Evolutionary conservation across 2,888 invertebrate species (phyloP).

Genomic region (Eupithecia tripunctaria): DNA sequence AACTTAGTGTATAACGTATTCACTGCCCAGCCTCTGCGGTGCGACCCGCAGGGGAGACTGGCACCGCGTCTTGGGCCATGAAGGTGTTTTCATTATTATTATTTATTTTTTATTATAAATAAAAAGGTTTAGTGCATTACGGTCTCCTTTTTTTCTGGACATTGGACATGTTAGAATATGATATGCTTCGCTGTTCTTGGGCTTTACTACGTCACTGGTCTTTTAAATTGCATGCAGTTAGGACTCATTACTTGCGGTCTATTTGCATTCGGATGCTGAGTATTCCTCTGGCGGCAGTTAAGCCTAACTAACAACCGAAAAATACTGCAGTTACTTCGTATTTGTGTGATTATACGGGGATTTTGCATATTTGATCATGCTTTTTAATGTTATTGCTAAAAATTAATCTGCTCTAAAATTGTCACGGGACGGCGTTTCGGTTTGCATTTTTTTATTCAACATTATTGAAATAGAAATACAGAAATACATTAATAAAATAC

Average conservation of each 20-base stretch:
- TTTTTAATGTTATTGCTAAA: background rate
- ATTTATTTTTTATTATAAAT: too few relatives aligned
- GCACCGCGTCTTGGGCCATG: too few relatives aligned
- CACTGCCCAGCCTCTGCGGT: too few relatives aligned
- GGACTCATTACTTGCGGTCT: constrained; percentile 71
- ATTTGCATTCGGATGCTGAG: constrained; percentile 67
- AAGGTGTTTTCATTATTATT: too few relatives aligned
- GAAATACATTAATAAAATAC: too few relatives aligned
- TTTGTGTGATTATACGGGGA: constrained; percentile 40
- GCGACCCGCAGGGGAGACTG: too few relatives aligned
- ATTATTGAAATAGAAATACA: too few relatives aligned
- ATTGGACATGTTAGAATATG: background rate
- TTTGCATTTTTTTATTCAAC: too few relatives aligned
- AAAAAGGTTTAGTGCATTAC: background rate
- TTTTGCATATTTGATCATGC: background rate
- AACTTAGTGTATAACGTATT: too few relatives aligned
- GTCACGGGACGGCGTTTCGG: background rate
- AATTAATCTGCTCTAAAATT: background rate
- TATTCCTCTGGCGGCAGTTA: constrained; percentile 48
- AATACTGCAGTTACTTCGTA: constrained; percentile 42
- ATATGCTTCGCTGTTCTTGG: background rate
- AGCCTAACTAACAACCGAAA: constrained; percentile 47
- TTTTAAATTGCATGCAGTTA: constrained; percentile 77
- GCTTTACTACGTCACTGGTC: constrained; percentile 35
- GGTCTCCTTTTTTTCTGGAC: background rate